Percentiles rank a stretch among this genome's conserved stretches.
Conservation (phyloP, 2,888 invertebrate genomes). For the Eretmocerus hayati region DNA sequence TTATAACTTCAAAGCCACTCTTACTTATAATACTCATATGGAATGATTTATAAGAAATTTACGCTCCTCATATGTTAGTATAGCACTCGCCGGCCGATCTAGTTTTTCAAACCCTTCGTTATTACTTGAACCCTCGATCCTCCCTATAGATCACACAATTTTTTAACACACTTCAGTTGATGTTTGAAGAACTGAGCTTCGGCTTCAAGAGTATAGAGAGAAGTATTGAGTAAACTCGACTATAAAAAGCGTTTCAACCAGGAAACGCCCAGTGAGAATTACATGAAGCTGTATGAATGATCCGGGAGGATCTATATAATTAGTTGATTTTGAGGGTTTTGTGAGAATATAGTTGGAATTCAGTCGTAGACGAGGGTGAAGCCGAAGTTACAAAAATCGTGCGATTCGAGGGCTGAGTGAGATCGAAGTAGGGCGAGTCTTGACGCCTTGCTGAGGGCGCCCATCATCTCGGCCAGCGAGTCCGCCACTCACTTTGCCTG, state of each 20-base stretch:
- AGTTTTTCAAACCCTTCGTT: too few relatives aligned
- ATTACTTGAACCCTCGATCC: too few relatives aligned
- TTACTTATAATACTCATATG: too few relatives aligned
- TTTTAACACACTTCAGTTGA: too few relatives aligned
- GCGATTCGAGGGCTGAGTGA: conserved; percentile 39
- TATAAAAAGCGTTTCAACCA: conserved; percentile 1
- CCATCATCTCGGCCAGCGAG: conserved; percentile 39
- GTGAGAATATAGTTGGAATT: background rate
- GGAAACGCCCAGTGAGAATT: conserved; percentile 6
- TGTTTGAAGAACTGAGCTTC: too few relatives aligned
- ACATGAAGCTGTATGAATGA: background rate
- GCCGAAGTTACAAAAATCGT: conserved; percentile 41
- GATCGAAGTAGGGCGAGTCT: conserved; percentile 39
- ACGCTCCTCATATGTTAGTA: too few relatives aligned
- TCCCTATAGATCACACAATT: too few relatives aligned
- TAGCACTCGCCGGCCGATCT: too few relatives aligned
- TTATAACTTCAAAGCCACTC: too few relatives aligned
- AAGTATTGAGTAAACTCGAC: conserved; percentile 4
- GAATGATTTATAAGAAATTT: too few relatives aligned
- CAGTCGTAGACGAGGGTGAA: conserved; percentile 41
- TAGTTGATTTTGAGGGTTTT: background rate
- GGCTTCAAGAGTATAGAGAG: too few relatives aligned
- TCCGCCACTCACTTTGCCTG: conserved; percentile 45
- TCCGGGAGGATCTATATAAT: background rate
- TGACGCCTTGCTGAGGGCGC: conserved; percentile 36